Evolutionary conservation across 1,140 invertebrate species (phyloP).

Genomic region (Scaptodrosophila lebanonensis): DNA sequence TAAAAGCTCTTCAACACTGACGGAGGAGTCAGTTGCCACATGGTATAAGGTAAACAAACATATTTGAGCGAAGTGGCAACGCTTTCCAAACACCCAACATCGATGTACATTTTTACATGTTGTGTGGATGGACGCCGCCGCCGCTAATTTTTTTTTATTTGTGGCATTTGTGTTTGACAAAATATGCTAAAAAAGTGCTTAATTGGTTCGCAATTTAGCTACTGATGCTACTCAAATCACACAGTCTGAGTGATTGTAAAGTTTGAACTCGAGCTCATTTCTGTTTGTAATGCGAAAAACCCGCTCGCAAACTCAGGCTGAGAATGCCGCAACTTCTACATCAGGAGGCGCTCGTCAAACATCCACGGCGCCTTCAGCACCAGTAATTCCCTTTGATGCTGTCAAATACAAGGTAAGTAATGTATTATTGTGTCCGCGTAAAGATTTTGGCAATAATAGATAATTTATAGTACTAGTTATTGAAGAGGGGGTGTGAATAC

Average conservation of each 20-base stretch:
- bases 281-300: conserved; percentile 76
- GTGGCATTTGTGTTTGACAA: too few species aligned
- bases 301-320: conserved; percentile 74
- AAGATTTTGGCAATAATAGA: conserved; percentile 30
- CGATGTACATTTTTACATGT: too few species aligned
- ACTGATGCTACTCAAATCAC: conserved; percentile 17
- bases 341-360: conserved; percentile 38
- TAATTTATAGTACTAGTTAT: conserved; percentile 26
- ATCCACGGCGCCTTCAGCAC: conserved; percentile 26
- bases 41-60: too few species aligned
- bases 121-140: too few species aligned
- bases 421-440: conserved; percentile 33
- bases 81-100: too few species aligned
- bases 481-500: conserved; percentile 49
- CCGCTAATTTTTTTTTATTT: conserved; percentile 21
- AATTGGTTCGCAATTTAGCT: conserved; percentile 14
- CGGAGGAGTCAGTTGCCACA: too few species aligned
- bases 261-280: conserved; percentile 36
- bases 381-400: conserved; percentile 51
- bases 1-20: too few species aligned
- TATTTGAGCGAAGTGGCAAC: too few species aligned
- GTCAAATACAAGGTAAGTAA: conserved; percentile 48
- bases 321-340: conserved; percentile 65
- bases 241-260: conserved; percentile 30
- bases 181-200: conserved; percentile 25